Conservation (phyloP, 2,888 invertebrate genomes). For the Alloplasta piceator region DNA sequence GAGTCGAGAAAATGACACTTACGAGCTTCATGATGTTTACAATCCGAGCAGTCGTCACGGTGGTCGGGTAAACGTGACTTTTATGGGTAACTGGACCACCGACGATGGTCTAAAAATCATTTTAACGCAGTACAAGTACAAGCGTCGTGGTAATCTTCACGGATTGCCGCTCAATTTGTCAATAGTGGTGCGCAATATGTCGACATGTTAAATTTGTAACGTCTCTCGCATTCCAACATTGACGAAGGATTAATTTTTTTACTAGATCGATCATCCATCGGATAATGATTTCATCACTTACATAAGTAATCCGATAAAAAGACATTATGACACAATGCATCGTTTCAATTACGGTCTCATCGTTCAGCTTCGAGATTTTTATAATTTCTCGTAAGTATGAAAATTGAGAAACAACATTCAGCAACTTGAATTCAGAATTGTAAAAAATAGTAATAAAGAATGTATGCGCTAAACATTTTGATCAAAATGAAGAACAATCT, state of each 20-base stretch:
- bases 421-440: too few species aligned
- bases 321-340: constrained; percentile 87
- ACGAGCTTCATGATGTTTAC: constrained; percentile 73
- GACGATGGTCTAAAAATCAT: constrained; percentile 68
- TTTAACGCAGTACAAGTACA: constrained; percentile 74
- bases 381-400: constrained; percentile 86
- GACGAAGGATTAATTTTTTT: neutral
- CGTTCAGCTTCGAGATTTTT: constrained; percentile 86
- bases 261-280: constrained; percentile 71
- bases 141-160: constrained; percentile 72
- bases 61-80: constrained; percentile 71
- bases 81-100: constrained; percentile 72
- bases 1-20: constrained; percentile 53
- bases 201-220: neutral
- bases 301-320: constrained; percentile 84
- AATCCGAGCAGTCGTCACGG: constrained; percentile 76
- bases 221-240: too few species aligned
- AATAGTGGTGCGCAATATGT: constrained; percentile 68
- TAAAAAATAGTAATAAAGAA: too few species aligned
- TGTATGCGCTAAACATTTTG: too few species aligned
- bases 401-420: neutral
- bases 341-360: constrained; percentile 87
- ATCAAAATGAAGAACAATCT: too few species aligned
- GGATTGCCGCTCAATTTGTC: constrained; percentile 73
- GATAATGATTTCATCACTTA: constrained; percentile 79